Percentiles rank a stretch among this genome's conserved stretches.
These are phyloP conservation scores for Stenolophus ochropezus DNA, from an alignment of 2,888 invertebrate genomes.

Conservation along the genomic window DNA sequence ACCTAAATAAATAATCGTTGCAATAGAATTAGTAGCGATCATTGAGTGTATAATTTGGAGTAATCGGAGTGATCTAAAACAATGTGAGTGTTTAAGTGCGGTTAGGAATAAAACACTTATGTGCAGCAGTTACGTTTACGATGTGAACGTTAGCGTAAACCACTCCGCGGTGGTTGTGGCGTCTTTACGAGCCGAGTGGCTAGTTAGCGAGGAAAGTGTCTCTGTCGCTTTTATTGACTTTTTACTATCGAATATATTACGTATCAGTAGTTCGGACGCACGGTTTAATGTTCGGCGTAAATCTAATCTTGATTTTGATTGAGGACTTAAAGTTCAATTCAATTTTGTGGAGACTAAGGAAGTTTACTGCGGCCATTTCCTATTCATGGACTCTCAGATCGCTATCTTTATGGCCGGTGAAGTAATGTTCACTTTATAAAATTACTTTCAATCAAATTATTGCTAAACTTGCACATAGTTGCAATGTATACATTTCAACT, in stretches of 20 bases:
- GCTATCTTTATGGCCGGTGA: background rate
- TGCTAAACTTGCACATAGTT: background rate
- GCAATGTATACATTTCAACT: too few species aligned
- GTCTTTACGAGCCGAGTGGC: background rate
- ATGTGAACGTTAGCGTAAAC: too few species aligned
- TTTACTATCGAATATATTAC: slow-evolving; percentile 22
- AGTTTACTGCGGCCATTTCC: background rate
- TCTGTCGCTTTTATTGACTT: slow-evolving; percentile 4
- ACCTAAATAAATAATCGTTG: too few species aligned
- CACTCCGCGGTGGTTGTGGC: background rate
- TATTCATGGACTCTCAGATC: background rate
- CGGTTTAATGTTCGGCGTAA: background rate
- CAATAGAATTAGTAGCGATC: too few species aligned
- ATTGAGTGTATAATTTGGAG: too few species aligned
- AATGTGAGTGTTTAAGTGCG: too few species aligned
- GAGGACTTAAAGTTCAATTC: background rate
- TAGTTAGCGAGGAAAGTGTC: background rate
- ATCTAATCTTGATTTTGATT: slow-evolving; percentile 6
- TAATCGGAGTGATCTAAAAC: too few species aligned
- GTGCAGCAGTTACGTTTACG: too few species aligned
- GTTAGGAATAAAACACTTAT: too few species aligned
- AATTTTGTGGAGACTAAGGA: background rate
- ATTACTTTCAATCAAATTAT: background rate
- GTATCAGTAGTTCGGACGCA: slow-evolving; percentile 8
- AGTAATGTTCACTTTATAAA: background rate